Evolutionary conservation across 2,113 vertebrate species (phyloP).

Genomic region (Emydocephalus ijimae): DNA sequence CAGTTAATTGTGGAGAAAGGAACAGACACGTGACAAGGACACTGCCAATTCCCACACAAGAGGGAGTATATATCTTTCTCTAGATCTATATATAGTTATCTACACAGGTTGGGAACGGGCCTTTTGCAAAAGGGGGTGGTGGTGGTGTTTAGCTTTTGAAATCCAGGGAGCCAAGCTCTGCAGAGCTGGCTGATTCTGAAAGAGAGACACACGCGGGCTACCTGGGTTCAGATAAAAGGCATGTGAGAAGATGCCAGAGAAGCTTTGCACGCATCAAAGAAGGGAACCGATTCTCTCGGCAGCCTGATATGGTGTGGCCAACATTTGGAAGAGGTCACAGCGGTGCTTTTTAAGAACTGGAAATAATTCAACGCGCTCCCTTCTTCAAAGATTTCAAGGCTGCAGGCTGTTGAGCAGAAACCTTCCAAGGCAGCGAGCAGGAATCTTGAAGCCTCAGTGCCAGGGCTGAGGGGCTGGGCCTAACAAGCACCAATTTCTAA

Average conservation of each 20-base stretch:
- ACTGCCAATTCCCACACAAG: slow-evolving; percentile 56
- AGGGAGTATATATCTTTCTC: slow-evolving; percentile 17
- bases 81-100: neutral
- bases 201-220: neutral
- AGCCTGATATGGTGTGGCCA: neutral
- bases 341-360: neutral
- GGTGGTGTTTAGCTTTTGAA: no score
- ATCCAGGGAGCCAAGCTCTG: neutral
- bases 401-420: neutral
- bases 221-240: neutral
- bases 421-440: neutral
- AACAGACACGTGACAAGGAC: slow-evolving; percentile 56
- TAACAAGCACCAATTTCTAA: neutral
- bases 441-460: neutral
- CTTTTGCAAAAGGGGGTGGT: rapidly evolving
- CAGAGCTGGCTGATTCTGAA: neutral
- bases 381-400: neutral
- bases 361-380: neutral
- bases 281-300: neutral
- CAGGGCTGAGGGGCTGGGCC: neutral
- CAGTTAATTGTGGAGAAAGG: slow-evolving; percentile 33
- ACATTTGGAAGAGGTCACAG: neutral
- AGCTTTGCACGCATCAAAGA: neutral
- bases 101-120: slow-evolving; percentile 36
- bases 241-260: neutral